Base-by-base conservation (phyloP, 1,140 invertebrate genomes). In the Rhyzopertha dominica region DNA sequence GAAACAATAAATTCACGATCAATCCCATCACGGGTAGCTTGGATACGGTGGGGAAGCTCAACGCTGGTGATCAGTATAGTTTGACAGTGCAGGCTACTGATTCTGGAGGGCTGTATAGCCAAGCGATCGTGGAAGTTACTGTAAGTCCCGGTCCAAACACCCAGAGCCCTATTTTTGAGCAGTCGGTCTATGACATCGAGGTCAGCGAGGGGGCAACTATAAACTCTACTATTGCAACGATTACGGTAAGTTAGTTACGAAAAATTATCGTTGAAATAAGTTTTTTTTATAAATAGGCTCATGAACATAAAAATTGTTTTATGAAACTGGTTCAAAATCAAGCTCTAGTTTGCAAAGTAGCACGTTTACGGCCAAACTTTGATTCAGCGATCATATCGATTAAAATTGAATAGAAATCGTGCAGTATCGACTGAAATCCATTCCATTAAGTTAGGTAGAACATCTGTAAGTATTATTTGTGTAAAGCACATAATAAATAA, bases 201-300 rank as follows among this genome's bases (percentile, higher is more conserved):
- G 85, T 93, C 4, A 90, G 87, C 51, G 89, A 92, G 64, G 87
- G 88, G 10, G 87, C 87, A 1, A 81, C 86, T 4, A 82, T 90
- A 47, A 88, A 89, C 58, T 86, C 88, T 2, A 86, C 87, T 1
- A 85, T 91, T 1, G 81, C 82, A 0, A 82, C 81, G 4, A 73
- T 83, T 28, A 69, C 68, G 38, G 79, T 78, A 69, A 70, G 66
- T 67, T 41, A n/a, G n/a, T n/a, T n/a, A n/a, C n/a, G n/a, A n/a
- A n/a, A n/a, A n/a, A n/a, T n/a, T n/a, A n/a, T n/a, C n/a, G n/a
- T n/a, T n/a, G n/a, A n/a, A n/a, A n/a, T n/a, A n/a, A n/a, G n/a
- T n/a, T n/a, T n/a, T n/a, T n/a, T n/a, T n/a, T n/a, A n/a, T n/a
- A n/a, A n/a, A n/a, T n/a, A n/a, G n/a, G n/a, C n/a, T n/a, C n/a